Conservation (phyloP, 2,888 invertebrate species). For the Galerucella nymphaeae region DNA sequence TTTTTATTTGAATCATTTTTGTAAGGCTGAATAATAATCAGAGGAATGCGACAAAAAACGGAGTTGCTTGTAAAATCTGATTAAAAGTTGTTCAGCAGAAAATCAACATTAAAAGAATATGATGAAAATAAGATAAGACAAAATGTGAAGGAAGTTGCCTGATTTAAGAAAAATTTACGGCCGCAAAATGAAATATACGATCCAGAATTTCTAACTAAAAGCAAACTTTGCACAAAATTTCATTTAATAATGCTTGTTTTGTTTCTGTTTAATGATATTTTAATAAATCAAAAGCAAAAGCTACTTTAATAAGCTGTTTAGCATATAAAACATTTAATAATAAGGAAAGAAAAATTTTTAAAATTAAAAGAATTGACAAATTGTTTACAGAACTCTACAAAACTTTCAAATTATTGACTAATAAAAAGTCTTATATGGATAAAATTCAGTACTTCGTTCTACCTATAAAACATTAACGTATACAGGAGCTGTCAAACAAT, state of each 20-base stretch:
- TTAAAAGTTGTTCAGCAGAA: conserved; percentile 9
- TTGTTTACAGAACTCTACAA: too few relatives aligned
- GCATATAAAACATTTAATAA: background rate
- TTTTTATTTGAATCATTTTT: background rate
- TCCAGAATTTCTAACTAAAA: background rate
- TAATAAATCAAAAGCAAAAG: background rate
- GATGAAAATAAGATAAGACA: background rate
- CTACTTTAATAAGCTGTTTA: background rate
- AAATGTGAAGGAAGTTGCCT: background rate
- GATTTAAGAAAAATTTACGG: conserved; percentile 3
- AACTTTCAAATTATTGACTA: too few relatives aligned
- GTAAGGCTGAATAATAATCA: background rate
- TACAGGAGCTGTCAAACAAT: background rate
- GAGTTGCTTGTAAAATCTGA: background rate
- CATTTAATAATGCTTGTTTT: conserved; percentile 7
- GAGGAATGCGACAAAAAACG: background rate
- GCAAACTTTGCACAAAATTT: conserved; percentile 5
- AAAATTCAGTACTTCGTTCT: background rate
- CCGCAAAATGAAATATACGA: background rate
- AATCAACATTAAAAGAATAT: background rate
- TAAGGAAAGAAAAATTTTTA: background rate
- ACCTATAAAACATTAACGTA: too few relatives aligned
- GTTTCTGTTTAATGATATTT: background rate
- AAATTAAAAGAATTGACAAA: too few relatives aligned
- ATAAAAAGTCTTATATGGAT: too few relatives aligned